phyloP scores from a whole-genome alignment of 2,113 vertebrate genomes.

The Chloropsis cyanopogon region DNA sequence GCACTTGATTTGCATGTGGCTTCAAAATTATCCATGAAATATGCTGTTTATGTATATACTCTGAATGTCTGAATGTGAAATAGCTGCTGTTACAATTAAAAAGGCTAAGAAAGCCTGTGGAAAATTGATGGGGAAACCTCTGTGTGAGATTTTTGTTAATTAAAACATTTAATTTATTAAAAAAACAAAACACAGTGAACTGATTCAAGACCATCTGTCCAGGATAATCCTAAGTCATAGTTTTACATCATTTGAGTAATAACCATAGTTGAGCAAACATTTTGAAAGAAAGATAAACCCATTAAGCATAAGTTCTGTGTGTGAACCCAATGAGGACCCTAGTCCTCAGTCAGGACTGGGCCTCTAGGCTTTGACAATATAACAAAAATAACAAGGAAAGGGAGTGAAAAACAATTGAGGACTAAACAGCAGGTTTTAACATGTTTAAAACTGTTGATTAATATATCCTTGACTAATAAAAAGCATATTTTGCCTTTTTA shows the following conservation, averaged over 20 bases:
- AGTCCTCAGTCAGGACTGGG: neutral
- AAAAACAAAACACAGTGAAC: neutral
- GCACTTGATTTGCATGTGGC: neutral
- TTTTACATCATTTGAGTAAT: neutral
- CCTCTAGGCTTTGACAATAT: neutral
- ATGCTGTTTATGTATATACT: neutral
- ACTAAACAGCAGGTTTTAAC: neutral
- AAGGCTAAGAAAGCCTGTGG: neutral
- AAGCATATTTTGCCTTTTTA: neutral
- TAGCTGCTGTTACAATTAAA: neutral
- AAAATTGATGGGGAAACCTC: neutral
- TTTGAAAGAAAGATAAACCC: neutral
- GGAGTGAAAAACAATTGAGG: neutral
- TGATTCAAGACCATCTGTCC: constrained; percentile 19
- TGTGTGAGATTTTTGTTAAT: neutral
- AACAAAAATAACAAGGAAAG: neutral
- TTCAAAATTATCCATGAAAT: neutral
- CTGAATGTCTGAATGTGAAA: neutral
- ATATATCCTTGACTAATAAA: neutral
- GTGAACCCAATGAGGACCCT: neutral
- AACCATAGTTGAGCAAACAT: neutral
- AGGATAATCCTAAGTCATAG: neutral
- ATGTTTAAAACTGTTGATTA: neutral
- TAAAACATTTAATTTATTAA: neutral
- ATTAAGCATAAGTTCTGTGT: neutral